phyloP scores from a whole-genome alignment of 2,888 invertebrate genomes.

The Sclerodermus sp. region DNA sequence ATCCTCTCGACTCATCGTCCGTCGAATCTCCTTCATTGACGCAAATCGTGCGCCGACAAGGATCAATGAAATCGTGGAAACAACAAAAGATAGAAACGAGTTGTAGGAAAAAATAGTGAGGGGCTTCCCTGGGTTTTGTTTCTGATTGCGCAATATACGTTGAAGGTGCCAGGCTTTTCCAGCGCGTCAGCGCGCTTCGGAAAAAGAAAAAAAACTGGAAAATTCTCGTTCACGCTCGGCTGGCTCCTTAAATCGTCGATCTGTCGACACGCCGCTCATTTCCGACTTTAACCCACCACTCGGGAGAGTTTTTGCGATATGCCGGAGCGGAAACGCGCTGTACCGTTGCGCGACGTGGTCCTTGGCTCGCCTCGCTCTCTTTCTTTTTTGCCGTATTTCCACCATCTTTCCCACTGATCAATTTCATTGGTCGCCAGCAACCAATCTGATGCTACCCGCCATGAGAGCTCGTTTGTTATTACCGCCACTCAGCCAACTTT shows the following conservation, averaged over 20 bases:
- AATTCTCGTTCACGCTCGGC: slow-evolving; percentile 31
- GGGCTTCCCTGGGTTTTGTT: slow-evolving; percentile 25
- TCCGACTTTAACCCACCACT: slow-evolving; percentile 17
- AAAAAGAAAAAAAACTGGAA: slow-evolving; percentile 23
- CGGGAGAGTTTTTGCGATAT: slow-evolving; percentile 22
- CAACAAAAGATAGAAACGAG: background rate
- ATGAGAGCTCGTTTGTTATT: too few species aligned
- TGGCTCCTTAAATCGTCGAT: slow-evolving; percentile 25
- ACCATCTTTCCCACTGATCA: slow-evolving; percentile 8
- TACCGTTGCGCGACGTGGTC: slow-evolving; percentile 18
- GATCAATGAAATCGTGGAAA: slow-evolving; percentile 18
- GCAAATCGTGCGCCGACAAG: slow-evolving; percentile 17
- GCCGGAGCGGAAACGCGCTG: slow-evolving; percentile 25
- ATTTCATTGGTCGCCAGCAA: too few species aligned
- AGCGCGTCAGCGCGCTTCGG: slow-evolving; percentile 12
- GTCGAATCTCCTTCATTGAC: too few species aligned
- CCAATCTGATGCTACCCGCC: too few species aligned
- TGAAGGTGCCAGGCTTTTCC: slow-evolving; percentile 12
- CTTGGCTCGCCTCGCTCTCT: slow-evolving; percentile 12
- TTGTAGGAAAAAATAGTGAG: background rate
- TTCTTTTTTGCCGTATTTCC: slow-evolving; percentile 7
- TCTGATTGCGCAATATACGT: slow-evolving; percentile 14
- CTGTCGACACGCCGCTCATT: slow-evolving; percentile 24
- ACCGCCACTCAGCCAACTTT: too few species aligned
- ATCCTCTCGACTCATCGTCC: too few species aligned